Evolutionary conservation across 1,140 invertebrate genomes (phyloP).

Genomic region (Caligus rogercresseyi): DNA sequence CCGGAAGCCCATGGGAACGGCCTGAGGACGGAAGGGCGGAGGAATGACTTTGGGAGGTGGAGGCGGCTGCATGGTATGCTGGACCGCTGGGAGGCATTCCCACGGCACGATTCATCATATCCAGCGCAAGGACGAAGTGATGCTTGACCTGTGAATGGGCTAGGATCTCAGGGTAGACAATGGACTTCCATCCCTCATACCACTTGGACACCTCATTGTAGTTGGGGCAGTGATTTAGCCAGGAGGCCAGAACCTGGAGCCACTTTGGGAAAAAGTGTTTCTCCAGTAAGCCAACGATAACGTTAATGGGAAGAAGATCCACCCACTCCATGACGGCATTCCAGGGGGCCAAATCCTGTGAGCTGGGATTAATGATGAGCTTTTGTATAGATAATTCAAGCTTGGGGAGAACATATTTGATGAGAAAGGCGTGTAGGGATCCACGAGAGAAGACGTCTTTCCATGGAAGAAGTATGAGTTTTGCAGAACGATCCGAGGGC

Average conservation of each 20-base stretch:
- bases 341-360: slow-evolving; percentile 40
- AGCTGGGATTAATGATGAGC: slow-evolving; percentile 59
- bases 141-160: slow-evolving; percentile 38
- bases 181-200: slow-evolving; percentile 70
- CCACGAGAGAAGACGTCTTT: slow-evolving; percentile 56
- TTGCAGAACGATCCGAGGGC: slow-evolving; percentile 74
- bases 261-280: slow-evolving; percentile 70
- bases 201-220: slow-evolving; percentile 66
- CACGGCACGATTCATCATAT: slow-evolving; percentile 73
- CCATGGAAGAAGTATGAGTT: slow-evolving; percentile 84
- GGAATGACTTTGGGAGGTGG: background rate
- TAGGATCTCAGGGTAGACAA: slow-evolving; percentile 48
- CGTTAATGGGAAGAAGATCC: slow-evolving; percentile 48
- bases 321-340: slow-evolving; percentile 72
- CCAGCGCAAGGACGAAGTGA: slow-evolving; percentile 66
- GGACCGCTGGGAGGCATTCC: background rate
- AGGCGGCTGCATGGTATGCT: background rate
- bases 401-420: slow-evolving; percentile 80
- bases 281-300: slow-evolving; percentile 53
- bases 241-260: slow-evolving; percentile 53
- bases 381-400: slow-evolving; percentile 37
- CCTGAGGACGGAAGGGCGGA: slow-evolving; percentile 35
- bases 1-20: slow-evolving; percentile 42
- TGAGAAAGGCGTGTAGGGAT: slow-evolving; percentile 63
- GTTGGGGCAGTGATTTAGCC: slow-evolving; percentile 60